Evolutionary conservation across 1,140 invertebrate species (phyloP), one percentile per base, ranked within the genome.

Genomic region (Capitella teleta): DNA sequence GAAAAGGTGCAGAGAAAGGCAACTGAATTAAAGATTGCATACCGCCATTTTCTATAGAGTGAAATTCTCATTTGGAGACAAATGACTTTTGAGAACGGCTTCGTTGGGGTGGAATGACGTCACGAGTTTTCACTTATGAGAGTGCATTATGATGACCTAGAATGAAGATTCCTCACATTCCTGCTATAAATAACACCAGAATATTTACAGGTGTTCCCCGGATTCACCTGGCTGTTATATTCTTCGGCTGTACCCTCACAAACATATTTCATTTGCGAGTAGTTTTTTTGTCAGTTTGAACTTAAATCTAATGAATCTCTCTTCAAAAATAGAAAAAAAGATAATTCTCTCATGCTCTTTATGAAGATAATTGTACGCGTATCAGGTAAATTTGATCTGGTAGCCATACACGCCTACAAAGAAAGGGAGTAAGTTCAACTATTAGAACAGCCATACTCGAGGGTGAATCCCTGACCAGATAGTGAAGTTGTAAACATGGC

Each of bases 151-250:
- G n/a, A n/a, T n/a, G n/a, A n/a, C n/a, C n/a, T n/a, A n/a, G n/a
- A n/a, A n/a, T n/a, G n/a, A n/a, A n/a, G n/a, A n/a, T n/a, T n/a
- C n/a, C n/a, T n/a, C n/a, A n/a, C n/a, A n/a, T n/a, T n/a, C n/a
- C n/a, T n/a, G n/a, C n/a, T n/a, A n/a, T n/a, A n/a, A n/a, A n/a
- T n/a, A n/a, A n/a, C n/a, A n/a, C n/a, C n/a, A n/a, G n/a, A n/a
- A n/a, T n/a, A n/a, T n/a, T n/a, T n/a, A n/a, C n/a, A n/a, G n/a
- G n/a, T n/a, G n/a, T n/a, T n/a, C n/a, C n/a, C n/a, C n/a, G n/a
- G n/a, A n/a, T n/a, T 40, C 38, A 40, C 38, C 38, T 40, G 38
- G 38, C 38, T 40, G 38, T 40, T 40, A 18, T 40, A 40, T 40
- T 5, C 19, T 21, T 40, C 25, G 6, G 25, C 2, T 8, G n/a